A percentile compares a stretch with the other conserved stretches of the same genome.
Conservation (phyloP, 1,140 invertebrate genomes). For the Cryptotermes secundus region DNA sequence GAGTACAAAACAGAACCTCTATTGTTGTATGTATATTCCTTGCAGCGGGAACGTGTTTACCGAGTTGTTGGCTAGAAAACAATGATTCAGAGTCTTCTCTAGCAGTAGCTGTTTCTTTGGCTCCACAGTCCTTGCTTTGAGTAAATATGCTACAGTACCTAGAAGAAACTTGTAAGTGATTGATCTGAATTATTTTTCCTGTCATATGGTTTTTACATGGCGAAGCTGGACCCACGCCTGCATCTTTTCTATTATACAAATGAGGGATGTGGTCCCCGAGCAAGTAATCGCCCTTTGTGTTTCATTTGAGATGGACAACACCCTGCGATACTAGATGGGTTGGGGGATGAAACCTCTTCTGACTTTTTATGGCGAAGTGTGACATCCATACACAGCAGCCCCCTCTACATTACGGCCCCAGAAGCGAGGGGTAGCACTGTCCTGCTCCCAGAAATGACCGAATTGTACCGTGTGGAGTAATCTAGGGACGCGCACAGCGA, state of each 20-base stretch:
- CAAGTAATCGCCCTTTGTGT: not conserved
- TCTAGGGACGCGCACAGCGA: not conserved
- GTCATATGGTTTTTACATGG: too few species aligned
- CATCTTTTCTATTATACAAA: not conserved
- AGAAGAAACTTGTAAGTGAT: too few species aligned
- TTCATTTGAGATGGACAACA: not conserved
- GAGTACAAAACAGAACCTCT: too few species aligned
- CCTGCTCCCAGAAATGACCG: not conserved
- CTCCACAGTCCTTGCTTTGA: too few species aligned
- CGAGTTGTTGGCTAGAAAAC: too few species aligned
- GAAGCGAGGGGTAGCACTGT: not conserved
- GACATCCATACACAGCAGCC: not conserved
- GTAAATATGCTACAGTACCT: too few species aligned
- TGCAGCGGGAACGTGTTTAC: too few species aligned
- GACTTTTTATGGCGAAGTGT: constrained; percentile 14
- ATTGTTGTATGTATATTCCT: too few species aligned
- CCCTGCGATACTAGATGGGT: not conserved
- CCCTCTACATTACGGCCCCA: not conserved
- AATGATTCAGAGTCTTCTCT: too few species aligned
- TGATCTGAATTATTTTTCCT: too few species aligned
- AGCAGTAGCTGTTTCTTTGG: too few species aligned
- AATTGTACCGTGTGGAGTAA: constrained; percentile 18
- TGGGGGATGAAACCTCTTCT: not conserved
- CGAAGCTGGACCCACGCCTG: too few species aligned
- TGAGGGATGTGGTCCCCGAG: not conserved